phyloP scores from a whole-genome alignment of 2,888 invertebrate genomes.

The Pseudococcus viburni region DNA sequence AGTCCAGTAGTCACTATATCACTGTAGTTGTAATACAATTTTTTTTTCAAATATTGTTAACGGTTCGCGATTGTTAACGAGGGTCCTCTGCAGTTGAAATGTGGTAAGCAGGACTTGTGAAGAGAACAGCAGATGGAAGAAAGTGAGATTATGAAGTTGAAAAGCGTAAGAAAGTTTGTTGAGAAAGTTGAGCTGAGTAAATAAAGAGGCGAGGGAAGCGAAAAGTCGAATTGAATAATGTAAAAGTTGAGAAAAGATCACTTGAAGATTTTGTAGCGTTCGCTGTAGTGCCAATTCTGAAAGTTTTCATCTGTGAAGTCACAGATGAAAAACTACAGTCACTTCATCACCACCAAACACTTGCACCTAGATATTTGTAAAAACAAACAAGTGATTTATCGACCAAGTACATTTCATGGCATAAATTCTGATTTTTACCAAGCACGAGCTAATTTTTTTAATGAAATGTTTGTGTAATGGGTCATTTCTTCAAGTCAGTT shows the following conservation, averaged over 20 bases:
- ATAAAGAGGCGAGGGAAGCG: background rate
- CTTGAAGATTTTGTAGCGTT: background rate
- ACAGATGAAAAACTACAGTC: background rate
- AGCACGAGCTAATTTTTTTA: background rate
- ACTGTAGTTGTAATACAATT: conserved; percentile 41
- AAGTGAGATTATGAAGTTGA: background rate
- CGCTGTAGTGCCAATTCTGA: background rate
- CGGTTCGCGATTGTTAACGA: background rate
- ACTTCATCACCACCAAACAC: background rate
- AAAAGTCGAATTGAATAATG: background rate
- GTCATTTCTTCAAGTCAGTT: no score
- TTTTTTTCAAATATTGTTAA: conserved; percentile 13
- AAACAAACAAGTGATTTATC: background rate
- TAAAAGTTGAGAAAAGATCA: background rate
- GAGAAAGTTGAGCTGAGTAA: background rate
- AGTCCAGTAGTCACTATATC: conserved; percentile 26
- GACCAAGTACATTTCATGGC: background rate
- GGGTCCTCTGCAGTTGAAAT: background rate
- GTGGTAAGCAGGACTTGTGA: background rate
- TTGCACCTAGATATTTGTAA: background rate
- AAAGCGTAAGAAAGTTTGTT: background rate
- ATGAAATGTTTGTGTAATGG: background rate
- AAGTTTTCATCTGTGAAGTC: background rate
- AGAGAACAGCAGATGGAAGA: background rate
- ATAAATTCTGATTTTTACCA: background rate